Evolutionary conservation across 2,113 vertebrate genomes (phyloP), one percentile per base, ranked within the genome.

Genomic region (Pomatostomus ruficeps): DNA sequence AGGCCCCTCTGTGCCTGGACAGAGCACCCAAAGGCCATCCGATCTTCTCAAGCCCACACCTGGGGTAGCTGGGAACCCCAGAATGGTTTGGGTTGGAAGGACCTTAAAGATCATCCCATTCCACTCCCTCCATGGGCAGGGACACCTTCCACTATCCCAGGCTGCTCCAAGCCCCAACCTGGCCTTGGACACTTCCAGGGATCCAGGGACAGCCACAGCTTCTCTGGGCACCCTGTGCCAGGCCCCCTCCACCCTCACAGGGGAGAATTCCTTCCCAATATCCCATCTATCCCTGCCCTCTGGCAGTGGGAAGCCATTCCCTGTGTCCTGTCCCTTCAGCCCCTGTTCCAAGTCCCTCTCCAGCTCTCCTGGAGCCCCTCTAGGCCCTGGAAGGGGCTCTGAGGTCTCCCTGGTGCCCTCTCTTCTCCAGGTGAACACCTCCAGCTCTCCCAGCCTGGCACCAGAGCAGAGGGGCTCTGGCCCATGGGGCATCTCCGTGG

Each of bases 51-150:
- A 28, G 5, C 13, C 31, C 46, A 35, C 12, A 2, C 4, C 3
- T 11, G 24, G 68, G 52, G 10, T 3, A 63, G 14, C 35, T 46
- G 21, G n/a, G 55, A 70, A 82, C 54, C 8, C 10, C n/a, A 35
- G 20, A 23, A 26, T 19, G 31, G 11, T 61, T 31, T 67, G 29
- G 52, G 6, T 12, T 12, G 45, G 4, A 52, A 38, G 9, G 4
- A 22, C 19, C 8, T 28, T 29, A 66, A 58, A 73, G 9, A 3
- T 0, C 45, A 66, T 3, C 23, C 20, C 1, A 1, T 28, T 0
- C 43, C 67, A 33, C 5, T 8, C 24, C 51, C 12, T 57, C 43
- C 58, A 65, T 9, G 12, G 9, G 10, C 36, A 88, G 67, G 51
- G 59, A 66, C 67, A 58, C 38, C 23, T 89, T 0, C 59, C 52